These are phyloP conservation scores for Anguilla megastoma DNA, from an alignment of 2,797 vertebrate genomes.

Conservation along the genomic window DNA sequence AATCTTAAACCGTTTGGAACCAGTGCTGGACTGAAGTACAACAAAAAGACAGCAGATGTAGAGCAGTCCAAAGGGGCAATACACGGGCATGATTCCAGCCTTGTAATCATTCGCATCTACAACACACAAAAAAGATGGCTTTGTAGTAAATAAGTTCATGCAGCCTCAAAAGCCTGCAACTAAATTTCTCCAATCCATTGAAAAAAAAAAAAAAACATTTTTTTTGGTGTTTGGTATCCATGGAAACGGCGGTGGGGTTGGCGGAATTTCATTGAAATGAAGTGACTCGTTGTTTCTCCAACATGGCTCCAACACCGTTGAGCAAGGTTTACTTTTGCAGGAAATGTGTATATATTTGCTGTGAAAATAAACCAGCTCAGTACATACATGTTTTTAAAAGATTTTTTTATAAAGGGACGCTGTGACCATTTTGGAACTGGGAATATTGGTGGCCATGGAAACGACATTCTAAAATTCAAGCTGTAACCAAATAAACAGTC, in stretches of 20 bases:
- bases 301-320: conserved; percentile 31
- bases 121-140: conserved; percentile 3
- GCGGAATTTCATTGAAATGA: conserved; percentile 26
- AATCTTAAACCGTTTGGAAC: conserved; percentile 10
- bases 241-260: conserved; percentile 36
- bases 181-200: conserved; percentile 1
- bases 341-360: conserved; percentile 16
- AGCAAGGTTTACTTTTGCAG: conserved; percentile 45
- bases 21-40: conserved; percentile 17
- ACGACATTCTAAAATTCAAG: neutral
- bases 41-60: neutral
- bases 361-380: neutral
- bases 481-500: neutral
- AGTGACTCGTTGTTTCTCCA: conserved; percentile 38
- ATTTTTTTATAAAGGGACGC: neutral
- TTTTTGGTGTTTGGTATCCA: conserved; percentile 48
- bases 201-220: conserved; percentile 20
- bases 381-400: too few species aligned
- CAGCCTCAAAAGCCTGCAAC: conserved; percentile 25
- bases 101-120: neutral
- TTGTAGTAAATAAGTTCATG: neutral
- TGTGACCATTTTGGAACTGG: neutral
- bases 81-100: neutral
- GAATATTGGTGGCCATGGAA: neutral
- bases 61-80: neutral